Evolutionary conservation across 2,113 vertebrate genomes (phyloP).

Genomic region (Brachypteracias leptosomus): DNA sequence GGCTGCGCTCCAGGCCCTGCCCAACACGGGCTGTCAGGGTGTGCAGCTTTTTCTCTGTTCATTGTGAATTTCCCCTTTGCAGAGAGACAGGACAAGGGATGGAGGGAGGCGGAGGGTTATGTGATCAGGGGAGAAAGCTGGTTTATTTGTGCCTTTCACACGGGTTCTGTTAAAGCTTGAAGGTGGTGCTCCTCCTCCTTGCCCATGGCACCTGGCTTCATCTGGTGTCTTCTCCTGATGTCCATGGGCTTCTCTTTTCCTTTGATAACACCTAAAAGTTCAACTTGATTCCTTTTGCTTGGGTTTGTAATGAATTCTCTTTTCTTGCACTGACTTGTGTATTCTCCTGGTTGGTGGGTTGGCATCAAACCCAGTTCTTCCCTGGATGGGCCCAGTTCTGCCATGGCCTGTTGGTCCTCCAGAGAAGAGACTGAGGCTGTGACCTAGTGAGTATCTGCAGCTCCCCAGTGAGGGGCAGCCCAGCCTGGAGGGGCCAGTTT

Average conservation of each 20-base stretch:
- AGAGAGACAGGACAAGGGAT: rapidly evolving
- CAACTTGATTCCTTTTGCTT: neutral
- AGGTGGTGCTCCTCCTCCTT: neutral
- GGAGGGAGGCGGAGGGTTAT: neutral
- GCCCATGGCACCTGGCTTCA: neutral
- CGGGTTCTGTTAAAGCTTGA: neutral
- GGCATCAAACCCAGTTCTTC: neutral
- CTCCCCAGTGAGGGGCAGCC: neutral
- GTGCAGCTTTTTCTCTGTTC: neutral
- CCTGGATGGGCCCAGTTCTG: neutral
- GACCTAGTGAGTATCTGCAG: no score
- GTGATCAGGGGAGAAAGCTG: neutral
- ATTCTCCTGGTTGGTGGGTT: neutral
- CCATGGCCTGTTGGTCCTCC: neutral
- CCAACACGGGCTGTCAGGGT: neutral
- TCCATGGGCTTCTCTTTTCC: neutral
- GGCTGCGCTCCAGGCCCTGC: neutral
- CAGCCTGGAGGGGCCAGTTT: neutral
- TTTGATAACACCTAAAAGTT: neutral
- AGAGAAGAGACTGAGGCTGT: neutral
- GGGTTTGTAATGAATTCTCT: neutral
- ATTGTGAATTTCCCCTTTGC: neutral
- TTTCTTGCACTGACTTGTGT: neutral
- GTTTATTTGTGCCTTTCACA: neutral
- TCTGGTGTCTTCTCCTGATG: neutral